Percentiles rank a stretch among this genome's conserved stretches.
Evolutionary conservation across 1,140 invertebrate genomes (phyloP).

Genomic region (Bombus superbus): DNA sequence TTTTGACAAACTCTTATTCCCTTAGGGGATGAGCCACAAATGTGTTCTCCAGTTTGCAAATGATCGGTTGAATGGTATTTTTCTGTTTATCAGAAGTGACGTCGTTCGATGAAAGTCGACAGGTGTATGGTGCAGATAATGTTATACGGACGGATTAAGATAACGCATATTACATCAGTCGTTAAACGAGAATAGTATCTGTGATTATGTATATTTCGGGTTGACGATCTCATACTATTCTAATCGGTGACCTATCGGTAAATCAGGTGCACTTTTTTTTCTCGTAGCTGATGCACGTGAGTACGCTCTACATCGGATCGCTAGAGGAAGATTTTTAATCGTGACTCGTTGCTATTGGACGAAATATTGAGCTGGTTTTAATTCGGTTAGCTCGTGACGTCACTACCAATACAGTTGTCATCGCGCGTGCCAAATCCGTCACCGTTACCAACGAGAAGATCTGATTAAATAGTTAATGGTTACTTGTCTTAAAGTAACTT

Average conservation of each 20-base stretch:
- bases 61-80: background rate
- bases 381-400: conserved; percentile 55
- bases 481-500: background rate
- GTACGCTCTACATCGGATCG: no score
- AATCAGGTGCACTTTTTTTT: background rate
- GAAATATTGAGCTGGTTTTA: conserved; percentile 48
- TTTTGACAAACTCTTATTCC: background rate
- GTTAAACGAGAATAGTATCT: background rate
- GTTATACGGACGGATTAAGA: conserved; percentile 1
- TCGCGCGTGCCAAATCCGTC: conserved; percentile 44
- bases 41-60: background rate
- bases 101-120: background rate
- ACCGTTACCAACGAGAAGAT: background rate
- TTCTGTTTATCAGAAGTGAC: background rate
- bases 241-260: conserved; percentile 12
- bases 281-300: no score
- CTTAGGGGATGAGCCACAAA: background rate
- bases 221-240: conserved; percentile 3
- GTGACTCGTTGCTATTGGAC: background rate
- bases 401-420: conserved; percentile 14
- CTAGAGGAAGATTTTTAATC: conserved; percentile 14
- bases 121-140: background rate
- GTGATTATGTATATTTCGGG: conserved; percentile 18
- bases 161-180: background rate
- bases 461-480: conserved; percentile 8